Percentiles rank a stretch among this genome's conserved stretches.
These are phyloP conservation scores for Hypsibius dujardini DNA, from an alignment of 1,140 invertebrate species.

Conservation along the genomic window DNA sequence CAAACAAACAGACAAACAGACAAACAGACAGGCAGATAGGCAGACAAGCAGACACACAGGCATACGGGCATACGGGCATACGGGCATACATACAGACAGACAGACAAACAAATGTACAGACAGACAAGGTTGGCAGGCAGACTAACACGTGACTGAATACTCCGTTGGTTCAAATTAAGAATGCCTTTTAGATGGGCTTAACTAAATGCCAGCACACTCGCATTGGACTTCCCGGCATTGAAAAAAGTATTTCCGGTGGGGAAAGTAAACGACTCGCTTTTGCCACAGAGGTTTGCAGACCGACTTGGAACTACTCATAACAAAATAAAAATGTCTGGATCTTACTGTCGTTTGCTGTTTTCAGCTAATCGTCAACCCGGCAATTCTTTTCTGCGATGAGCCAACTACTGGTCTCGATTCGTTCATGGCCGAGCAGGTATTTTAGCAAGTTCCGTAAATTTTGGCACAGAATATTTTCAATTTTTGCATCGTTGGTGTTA, in stretches of 20 bases:
- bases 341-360: not conserved
- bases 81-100: no score
- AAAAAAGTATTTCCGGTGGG: conserved; percentile 33
- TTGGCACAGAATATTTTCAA: not conserved
- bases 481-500: not conserved
- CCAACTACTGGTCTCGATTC: conserved; percentile 65
- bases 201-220: conserved; percentile 27
- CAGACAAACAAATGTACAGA: no score
- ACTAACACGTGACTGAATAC: not conserved
- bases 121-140: not conserved
- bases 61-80: no score
- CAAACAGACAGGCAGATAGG: no score
- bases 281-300: conserved; percentile 32
- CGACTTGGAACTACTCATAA: not conserved
- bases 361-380: conserved; percentile 57
- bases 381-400: conserved; percentile 60
- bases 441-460: not conserved
- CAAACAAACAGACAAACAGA: no score
- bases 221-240: conserved; percentile 27
- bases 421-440: conserved; percentile 44
- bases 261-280: conserved; percentile 36
- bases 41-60: no score
- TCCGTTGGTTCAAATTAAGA: not conserved
- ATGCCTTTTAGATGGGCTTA: conserved; percentile 30
- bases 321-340: not conserved